These are phyloP conservation scores for Phaedon cochleariae DNA, from an alignment of 2,888 invertebrate genomes.

Conservation along the genomic window DNA sequence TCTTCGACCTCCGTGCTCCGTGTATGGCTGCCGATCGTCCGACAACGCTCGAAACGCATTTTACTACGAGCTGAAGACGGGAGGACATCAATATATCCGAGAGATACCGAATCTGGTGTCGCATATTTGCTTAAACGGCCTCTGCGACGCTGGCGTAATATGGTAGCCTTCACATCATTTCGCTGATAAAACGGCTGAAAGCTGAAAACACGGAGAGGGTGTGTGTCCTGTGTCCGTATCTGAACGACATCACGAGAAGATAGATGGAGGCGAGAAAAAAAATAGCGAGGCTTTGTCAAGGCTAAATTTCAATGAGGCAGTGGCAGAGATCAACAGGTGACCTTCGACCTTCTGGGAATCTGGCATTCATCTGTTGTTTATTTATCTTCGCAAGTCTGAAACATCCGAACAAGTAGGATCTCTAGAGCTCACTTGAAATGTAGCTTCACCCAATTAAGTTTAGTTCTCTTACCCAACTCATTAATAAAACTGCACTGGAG, in stretches of 20 bases:
- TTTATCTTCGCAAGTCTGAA: too few relatives aligned
- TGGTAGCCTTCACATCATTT: slow-evolving; percentile 59
- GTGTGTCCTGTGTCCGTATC: slow-evolving; percentile 39
- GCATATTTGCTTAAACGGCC: slow-evolving; percentile 61
- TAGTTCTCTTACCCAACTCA: too few relatives aligned
- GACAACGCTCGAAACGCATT: slow-evolving; percentile 58
- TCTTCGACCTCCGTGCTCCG: slow-evolving; percentile 48
- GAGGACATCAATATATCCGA: slow-evolving; percentile 59
- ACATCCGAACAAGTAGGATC: too few relatives aligned
- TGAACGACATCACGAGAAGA: slow-evolving; percentile 16
- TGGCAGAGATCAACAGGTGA: too few relatives aligned
- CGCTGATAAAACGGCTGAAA: slow-evolving; percentile 45
- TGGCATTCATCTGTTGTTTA: too few relatives aligned
- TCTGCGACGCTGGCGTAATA: slow-evolving; percentile 58
- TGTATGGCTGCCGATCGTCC: slow-evolving; percentile 58
- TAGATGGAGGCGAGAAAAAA: neutral
- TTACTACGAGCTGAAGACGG: slow-evolving; percentile 55
- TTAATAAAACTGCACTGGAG: too few relatives aligned
- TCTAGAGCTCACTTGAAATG: too few relatives aligned
- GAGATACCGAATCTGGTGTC: slow-evolving; percentile 59
- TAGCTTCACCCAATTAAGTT: too few relatives aligned
- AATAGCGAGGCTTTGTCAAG: too few relatives aligned
- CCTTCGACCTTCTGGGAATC: too few relatives aligned
- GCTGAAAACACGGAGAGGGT: slow-evolving; percentile 44
- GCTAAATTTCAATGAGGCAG: too few relatives aligned